Base-by-base conservation (phyloP, 2,113 vertebrate species). In the Pterocles gutturalis region DNA sequence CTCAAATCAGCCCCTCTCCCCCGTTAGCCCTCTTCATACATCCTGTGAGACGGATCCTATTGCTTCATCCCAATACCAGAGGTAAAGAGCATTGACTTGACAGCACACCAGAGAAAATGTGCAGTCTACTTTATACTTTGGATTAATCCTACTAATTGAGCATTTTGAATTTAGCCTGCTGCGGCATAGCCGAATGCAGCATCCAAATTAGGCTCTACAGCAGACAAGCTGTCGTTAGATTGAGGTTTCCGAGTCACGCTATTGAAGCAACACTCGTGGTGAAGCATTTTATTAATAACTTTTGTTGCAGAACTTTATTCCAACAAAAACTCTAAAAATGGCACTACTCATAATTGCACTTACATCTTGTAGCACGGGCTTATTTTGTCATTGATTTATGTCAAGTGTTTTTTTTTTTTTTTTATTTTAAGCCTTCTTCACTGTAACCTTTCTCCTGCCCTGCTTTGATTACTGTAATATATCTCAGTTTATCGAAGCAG, bases 251-350 rank as follows among this genome's bases (percentile, higher is more conserved):
- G n/a, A 78, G 76, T 94, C 91, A 87, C 2, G 13, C 83, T 91
- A 70, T 55, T 95, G 80, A 90, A 89, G 64, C 31, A 7, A 75
- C 69, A 64, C 43, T 94, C 1, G 0, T 51, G 65, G 69, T 21
- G 1, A 90, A 87, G 60, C 22, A 58, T 60, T 92, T 94, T 89
- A 89, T 93, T 95, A 92, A 89, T 87, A 95, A 92, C 76, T 96
- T 86, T 92, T 87, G 83, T 87, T 91, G 60, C 55, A 75, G 65
- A 87, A 71, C 80, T 91, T 73, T 64, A 79, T 92, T 66, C 94
- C 82, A 78, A 51, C 48, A 78, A 81, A 53, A 29, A 83, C 72
- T 71, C 96, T 94, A 89, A 94, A 95, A 95, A 94, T 81, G 76
- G 76, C 41, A 55, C 76, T 70, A 33, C 43, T 75, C 65, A 51